Base-by-base conservation (phyloP, 2,888 invertebrate species). In the Lasioglossum oenotherae region DNA sequence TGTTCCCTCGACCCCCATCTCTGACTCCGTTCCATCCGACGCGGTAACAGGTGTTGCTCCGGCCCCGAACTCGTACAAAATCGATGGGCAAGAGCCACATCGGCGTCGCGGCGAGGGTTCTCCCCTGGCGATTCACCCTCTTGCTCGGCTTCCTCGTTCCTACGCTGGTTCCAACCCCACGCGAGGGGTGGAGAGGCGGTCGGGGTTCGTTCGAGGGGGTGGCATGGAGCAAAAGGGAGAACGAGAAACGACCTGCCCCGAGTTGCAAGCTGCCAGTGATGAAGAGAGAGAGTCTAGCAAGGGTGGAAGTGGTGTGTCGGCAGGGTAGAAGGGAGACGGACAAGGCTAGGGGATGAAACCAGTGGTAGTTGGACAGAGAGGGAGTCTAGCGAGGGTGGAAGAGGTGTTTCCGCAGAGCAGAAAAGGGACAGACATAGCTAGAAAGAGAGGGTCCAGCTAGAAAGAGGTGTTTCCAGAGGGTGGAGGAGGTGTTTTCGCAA, bases 11-110 rank as follows among this genome's bases (percentile, higher is more conserved):
- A 35, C 46, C 41, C 49, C 64, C 23, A 46, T 78, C 38, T 49
- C 78, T 60, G 41, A 53, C 80, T 74, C 74, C 75, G 72, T 85
- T 74, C 87, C 92, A 88, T 90, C 87, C 91, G 86, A 91, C 88
- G 93, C 93, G 94, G 94, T 95, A 94, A 94, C 94, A 94, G 94
- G 94, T 94, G 94, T 94, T 94, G 93, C 93, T 94, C 93, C 92
- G 88, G 90, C 89, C 83, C 90, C 88, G 89, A 92, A 92, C 92
- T 90, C 92, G 86, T 90, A 90, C 91, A 93, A 93, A 93, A 93
- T 93, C 93, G 92, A 93, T 93, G 92, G 87, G 83, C 90, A 86
- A 91, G 87, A 88, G 88, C 87, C 89, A 87, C 86, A 88, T 91
- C 90, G 88, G 87, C 89, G 88, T 89, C 86, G 90, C 84, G 79